Evolutionary conservation across 2,888 invertebrate genomes (phyloP).

Genomic region (Vesta saturnalis): DNA sequence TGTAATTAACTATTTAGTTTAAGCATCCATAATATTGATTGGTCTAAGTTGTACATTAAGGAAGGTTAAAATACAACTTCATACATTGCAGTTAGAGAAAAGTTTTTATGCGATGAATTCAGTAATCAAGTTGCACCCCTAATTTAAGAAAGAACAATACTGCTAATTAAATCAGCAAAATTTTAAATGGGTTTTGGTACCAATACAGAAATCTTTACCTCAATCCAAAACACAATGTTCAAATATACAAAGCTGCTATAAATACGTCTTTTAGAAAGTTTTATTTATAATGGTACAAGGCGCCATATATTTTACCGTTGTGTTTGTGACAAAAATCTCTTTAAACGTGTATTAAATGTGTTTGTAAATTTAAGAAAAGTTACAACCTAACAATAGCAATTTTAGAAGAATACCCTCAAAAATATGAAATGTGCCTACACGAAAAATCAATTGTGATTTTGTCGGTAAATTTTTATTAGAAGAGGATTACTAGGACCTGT

Average conservation of each 20-base stretch:
- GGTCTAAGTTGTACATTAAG: no score
- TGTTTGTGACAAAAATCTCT: slow-evolving; percentile 28
- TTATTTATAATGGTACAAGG: slow-evolving; percentile 18
- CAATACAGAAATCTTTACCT: slow-evolving; percentile 19
- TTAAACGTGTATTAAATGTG: slow-evolving; percentile 23
- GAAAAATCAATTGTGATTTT: slow-evolving; percentile 28
- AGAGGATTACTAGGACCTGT: slow-evolving; percentile 33
- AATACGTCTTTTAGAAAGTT: slow-evolving; percentile 30
- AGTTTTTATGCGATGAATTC: no score
- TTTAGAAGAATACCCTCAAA: slow-evolving; percentile 27
- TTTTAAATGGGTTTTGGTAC: no score
- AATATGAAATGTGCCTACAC: slow-evolving; percentile 24
- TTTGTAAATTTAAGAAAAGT: slow-evolving; percentile 35
- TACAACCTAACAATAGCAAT: slow-evolving; percentile 29
- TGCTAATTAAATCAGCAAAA: no score
- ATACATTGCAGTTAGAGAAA: no score
- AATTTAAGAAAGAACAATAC: no score
- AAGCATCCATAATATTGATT: no score
- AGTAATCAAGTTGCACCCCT: no score
- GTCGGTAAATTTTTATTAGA: slow-evolving; percentile 42
- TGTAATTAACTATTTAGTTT: no score
- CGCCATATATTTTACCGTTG: slow-evolving; percentile 33
- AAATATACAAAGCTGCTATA: slow-evolving; percentile 23
- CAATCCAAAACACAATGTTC: not conserved
- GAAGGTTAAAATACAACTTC: no score